Conservation (phyloP, 2,888 invertebrate species). For the Herminia tarsipennalis region DNA sequence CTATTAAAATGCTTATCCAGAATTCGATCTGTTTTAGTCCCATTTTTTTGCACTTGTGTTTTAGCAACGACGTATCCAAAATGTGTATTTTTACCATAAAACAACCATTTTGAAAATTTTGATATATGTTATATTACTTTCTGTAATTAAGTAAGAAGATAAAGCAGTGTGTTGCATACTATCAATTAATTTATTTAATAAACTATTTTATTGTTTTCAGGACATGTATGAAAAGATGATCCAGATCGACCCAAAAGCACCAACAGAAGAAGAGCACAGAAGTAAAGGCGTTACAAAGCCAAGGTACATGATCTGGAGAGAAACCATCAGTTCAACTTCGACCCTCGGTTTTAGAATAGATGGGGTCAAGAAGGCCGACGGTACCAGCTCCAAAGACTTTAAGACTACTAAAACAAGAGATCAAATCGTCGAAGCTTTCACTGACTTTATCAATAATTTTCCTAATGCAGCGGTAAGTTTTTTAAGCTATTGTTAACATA, state of each 20-base stretch:
- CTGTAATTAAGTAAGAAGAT: too few species aligned
- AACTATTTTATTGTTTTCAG: slow-evolving; percentile 69
- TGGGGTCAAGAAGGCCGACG: slow-evolving; percentile 95
- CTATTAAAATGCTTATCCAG: too few species aligned
- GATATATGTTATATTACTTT: too few species aligned
- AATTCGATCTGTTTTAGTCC: too few species aligned
- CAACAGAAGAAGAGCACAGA: slow-evolving; percentile 95
- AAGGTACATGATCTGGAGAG: slow-evolving; percentile 97
- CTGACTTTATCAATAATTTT: slow-evolving; percentile 92
- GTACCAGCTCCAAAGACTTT: slow-evolving; percentile 97
- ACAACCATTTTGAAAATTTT: too few species aligned
- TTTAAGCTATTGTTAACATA: not conserved
- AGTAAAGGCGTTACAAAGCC: slow-evolving; percentile 97
- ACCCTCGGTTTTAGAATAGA: slow-evolving; percentile 98
- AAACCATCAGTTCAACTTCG: slow-evolving; percentile 98
- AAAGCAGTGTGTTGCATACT: too few species aligned
- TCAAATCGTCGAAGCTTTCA: slow-evolving; percentile 92
- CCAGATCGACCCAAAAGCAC: slow-evolving; percentile 95
- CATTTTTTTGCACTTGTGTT: too few species aligned
- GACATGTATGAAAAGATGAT: slow-evolving; percentile 99
- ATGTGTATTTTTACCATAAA: too few species aligned
- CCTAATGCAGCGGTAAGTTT: slow-evolving; percentile 91
- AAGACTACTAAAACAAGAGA: slow-evolving; percentile 96
- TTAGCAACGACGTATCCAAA: too few species aligned
- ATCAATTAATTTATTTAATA: too few species aligned